Evolutionary conservation across 2,888 invertebrate species (phyloP).

Genomic region (Stenodera caucasica): DNA sequence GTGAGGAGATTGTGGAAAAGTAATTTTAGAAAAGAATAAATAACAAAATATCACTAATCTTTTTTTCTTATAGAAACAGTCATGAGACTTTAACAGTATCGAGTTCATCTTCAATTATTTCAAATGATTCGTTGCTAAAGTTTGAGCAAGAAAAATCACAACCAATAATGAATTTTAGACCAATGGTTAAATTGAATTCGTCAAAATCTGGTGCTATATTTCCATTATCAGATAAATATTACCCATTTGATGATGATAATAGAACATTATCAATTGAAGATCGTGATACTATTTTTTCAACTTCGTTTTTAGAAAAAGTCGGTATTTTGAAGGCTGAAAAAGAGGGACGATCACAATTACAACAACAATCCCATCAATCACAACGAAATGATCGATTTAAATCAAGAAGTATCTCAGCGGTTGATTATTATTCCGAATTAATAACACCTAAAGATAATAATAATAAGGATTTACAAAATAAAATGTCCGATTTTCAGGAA

Average conservation of each 20-base stretch:
- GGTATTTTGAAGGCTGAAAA: conserved; percentile 1
- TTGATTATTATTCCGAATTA: conserved; percentile 4
- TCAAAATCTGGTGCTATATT: conserved; percentile 10
- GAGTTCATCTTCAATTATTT: not conserved
- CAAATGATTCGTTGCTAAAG: not conserved
- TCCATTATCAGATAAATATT: conserved; percentile 27
- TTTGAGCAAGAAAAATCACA: not conserved
- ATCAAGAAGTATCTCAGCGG: not conserved
- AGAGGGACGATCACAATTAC: not conserved
- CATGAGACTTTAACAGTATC: not conserved
- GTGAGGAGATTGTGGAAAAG: conserved; percentile 16
- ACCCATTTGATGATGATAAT: conserved; percentile 18
- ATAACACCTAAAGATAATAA: not conserved
- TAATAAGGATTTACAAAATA: not conserved
- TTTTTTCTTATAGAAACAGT: not conserved
- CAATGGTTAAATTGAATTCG: conserved; percentile 10
- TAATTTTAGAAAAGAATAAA: not conserved
- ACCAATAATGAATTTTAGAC: conserved; percentile 10
- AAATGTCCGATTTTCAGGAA: not conserved
- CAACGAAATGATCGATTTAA: not conserved
- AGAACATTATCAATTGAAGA: conserved; percentile 13
- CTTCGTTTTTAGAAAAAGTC: conserved; percentile 13
- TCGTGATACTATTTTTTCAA: conserved; percentile 16
- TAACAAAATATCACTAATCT: too few relatives aligned
- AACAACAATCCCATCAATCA: not conserved